Conservation (phyloP, 2,113 vertebrate species). For the Apaloderma vittatum region DNA sequence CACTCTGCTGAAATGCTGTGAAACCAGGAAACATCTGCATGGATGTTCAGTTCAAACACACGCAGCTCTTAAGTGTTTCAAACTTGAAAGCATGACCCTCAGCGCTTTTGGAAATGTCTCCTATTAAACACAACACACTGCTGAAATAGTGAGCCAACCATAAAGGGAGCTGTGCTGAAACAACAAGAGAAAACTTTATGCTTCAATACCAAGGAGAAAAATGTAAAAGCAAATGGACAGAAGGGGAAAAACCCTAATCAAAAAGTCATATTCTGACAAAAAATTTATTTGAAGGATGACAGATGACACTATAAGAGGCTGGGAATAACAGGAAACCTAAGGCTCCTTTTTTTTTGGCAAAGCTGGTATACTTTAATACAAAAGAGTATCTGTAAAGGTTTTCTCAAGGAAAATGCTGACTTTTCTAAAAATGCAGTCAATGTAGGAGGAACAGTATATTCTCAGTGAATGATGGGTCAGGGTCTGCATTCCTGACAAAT, state of each 20-base stretch:
- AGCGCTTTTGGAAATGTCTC: constrained; percentile 45
- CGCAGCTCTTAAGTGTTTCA: background rate
- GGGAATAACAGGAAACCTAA: constrained; percentile 17
- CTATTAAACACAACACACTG: constrained; percentile 22
- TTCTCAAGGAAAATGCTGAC: constrained; percentile 54
- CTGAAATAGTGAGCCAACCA: constrained; percentile 3
- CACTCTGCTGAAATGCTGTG: background rate
- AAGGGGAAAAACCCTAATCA: background rate
- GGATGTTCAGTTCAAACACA: background rate
- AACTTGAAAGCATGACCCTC: constrained; percentile 55
- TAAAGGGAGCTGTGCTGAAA: constrained; percentile 24
- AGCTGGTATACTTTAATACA: background rate
- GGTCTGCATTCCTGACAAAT: background rate
- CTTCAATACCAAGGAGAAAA: background rate
- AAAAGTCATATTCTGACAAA: constrained; percentile 18
- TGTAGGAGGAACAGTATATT: background rate
- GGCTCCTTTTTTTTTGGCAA: background rate
- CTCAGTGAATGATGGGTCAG: background rate
- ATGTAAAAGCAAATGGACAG: background rate
- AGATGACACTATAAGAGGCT: background rate
- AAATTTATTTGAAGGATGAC: background rate
- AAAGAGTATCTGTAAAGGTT: constrained; percentile 2
- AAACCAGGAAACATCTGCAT: background rate
- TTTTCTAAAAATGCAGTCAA: constrained; percentile 7
- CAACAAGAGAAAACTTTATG: constrained; percentile 6